Evolutionary conservation across 2,888 invertebrate genomes (phyloP).

Genomic region (Candidula unifasciata): DNA sequence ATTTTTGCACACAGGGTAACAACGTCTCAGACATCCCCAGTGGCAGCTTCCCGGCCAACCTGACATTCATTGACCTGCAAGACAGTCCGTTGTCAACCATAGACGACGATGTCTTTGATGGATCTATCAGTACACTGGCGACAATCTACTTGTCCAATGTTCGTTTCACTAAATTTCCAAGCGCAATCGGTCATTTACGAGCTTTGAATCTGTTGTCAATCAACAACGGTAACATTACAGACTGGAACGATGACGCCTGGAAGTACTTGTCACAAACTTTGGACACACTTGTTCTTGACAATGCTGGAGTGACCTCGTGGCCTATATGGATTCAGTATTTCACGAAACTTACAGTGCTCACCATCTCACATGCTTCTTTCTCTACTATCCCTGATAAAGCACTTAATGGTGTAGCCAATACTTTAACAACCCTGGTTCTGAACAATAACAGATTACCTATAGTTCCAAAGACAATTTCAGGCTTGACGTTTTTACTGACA

Average conservation of each 20-base stretch:
- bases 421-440: background rate
- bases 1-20: conserved; percentile 10
- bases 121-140: background rate
- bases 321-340: conserved; percentile 3
- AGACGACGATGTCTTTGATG: background rate
- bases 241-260: conserved; percentile 16
- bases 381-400: background rate
- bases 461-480: background rate
- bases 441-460: background rate
- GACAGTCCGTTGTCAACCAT: background rate
- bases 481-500: background rate
- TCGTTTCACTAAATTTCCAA: conserved; percentile 2
- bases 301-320: background rate
- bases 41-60: background rate
- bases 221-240: background rate
- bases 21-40: background rate
- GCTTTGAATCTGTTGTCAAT: background rate
- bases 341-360: background rate
- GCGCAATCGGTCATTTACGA: background rate
- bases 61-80: background rate
- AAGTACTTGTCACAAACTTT: background rate
- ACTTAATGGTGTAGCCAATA: background rate
- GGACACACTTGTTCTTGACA: background rate
- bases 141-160: background rate
- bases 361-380: background rate